phyloP scores from a whole-genome alignment of 2,113 vertebrate species.

The Nothocercus nigrocapillus region DNA sequence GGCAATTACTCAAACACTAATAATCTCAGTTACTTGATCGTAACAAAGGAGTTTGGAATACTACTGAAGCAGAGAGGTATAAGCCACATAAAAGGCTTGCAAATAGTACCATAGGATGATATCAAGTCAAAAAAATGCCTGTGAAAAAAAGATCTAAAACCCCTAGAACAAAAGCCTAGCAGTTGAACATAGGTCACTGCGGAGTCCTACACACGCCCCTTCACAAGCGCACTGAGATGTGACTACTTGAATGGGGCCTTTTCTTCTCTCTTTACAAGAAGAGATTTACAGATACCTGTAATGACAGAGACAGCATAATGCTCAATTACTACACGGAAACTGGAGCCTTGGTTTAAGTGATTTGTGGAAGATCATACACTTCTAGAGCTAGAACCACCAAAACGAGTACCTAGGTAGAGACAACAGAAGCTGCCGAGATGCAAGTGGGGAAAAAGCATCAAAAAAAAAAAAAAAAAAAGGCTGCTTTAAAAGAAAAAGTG shows the following conservation, averaged over 20 bases:
- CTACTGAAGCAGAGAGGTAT: not conserved
- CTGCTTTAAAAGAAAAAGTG: not conserved
- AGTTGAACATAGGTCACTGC: not conserved
- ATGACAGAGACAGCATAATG: not conserved
- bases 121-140: not conserved
- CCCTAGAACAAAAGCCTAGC: not conserved
- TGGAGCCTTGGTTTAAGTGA: not conserved
- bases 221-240: not conserved
- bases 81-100: not conserved
- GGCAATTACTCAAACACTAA: slow-evolving; percentile 11
- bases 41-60: not conserved
- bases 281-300: not conserved
- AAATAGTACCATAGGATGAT: not conserved
- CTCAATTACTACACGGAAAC: not conserved
- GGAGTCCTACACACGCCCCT: not conserved
- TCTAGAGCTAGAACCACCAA: not conserved
- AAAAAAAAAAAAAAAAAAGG: not conserved
- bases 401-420: not conserved
- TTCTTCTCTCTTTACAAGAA: not conserved
- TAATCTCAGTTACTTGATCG: not conserved
- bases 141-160: not conserved
- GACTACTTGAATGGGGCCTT: not conserved
- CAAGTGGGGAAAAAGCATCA: not conserved
- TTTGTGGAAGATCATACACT: not conserved
- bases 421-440: not conserved